phyloP scores from a whole-genome alignment of 2,113 vertebrate species.

The Anarrhichthys ocellatus region DNA sequence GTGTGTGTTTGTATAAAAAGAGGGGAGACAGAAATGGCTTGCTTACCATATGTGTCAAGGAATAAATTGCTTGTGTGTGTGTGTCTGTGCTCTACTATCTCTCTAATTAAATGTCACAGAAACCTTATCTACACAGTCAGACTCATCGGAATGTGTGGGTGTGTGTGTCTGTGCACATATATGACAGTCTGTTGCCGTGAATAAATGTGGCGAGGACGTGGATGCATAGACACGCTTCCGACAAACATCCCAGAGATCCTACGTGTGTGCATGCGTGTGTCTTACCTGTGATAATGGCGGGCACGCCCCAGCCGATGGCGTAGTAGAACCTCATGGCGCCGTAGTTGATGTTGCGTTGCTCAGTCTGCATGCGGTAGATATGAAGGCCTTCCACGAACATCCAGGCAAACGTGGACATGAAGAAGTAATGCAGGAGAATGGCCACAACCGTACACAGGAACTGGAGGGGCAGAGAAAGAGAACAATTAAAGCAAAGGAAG shows the following conservation, averaged over 20 bases:
- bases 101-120: conserved; percentile 67
- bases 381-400: conserved; percentile 96
- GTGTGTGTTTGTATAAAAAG: background rate
- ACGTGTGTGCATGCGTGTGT: conserved; percentile 1
- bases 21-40: conserved; percentile 32
- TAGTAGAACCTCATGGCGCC: conserved; percentile 99
- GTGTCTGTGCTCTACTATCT: conserved; percentile 38
- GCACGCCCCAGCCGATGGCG: conserved; percentile 96
- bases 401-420: conserved; percentile 96
- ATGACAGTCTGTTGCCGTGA: background rate
- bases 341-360: conserved; percentile 93
- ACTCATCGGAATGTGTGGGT: conserved; percentile 13
- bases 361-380: conserved; percentile 97
- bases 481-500: background rate
- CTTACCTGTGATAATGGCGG: conserved; percentile 95
- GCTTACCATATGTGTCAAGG: conserved; percentile 27
- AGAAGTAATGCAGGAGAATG: conserved; percentile 97
- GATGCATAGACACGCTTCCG: background rate
- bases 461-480: conserved; percentile 72
- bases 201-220: background rate
- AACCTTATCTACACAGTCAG: conserved; percentile 70
- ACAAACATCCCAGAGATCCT: background rate
- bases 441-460: conserved; percentile 96
- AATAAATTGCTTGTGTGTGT: conserved; percentile 44
- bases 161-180: background rate